phyloP scores from a whole-genome alignment of 2,888 invertebrate genomes.

The Crioceris asparagi region DNA sequence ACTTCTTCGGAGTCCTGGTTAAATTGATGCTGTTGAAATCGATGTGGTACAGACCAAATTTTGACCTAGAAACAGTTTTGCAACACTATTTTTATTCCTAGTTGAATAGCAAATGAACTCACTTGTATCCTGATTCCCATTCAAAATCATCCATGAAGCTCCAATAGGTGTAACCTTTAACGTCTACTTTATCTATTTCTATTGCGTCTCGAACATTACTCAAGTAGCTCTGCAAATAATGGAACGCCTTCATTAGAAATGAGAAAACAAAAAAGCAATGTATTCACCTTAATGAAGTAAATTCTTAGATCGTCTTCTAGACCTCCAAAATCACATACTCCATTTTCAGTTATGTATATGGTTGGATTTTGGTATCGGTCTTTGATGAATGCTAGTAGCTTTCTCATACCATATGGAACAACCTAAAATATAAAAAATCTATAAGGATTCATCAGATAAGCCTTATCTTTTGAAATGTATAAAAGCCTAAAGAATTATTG shows the following conservation, averaged over 20 bases:
- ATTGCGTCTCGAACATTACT: constrained; percentile 1
- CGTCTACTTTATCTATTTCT: constrained; percentile 2
- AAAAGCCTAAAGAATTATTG: too few species aligned
- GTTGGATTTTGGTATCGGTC: constrained; percentile 5
- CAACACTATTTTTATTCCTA: background rate
- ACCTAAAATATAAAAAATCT: too few species aligned
- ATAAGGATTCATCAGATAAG: too few species aligned
- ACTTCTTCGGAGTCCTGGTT: constrained; percentile 1
- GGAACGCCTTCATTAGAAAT: background rate
- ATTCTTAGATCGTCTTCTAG: constrained; percentile 5
- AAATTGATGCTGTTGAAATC: background rate
- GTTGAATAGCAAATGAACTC: background rate
- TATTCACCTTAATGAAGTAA: constrained; percentile 3
- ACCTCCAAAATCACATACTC: background rate
- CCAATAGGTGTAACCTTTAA: constrained; percentile 5
- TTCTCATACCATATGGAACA: constrained; percentile 4
- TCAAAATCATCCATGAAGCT: constrained; percentile 3
- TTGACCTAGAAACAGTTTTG: constrained; percentile 9
- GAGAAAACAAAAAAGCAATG: too few species aligned
- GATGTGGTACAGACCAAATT: constrained; percentile 5
- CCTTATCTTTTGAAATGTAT: too few species aligned
- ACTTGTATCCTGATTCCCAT: background rate
- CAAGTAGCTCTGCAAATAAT: constrained; percentile 1
- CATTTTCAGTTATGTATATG: constrained; percentile 4
- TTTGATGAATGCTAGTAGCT: constrained; percentile 5